phyloP scores from a whole-genome alignment of 2,888 invertebrate genomes.

The Frankliniella intonsa region DNA sequence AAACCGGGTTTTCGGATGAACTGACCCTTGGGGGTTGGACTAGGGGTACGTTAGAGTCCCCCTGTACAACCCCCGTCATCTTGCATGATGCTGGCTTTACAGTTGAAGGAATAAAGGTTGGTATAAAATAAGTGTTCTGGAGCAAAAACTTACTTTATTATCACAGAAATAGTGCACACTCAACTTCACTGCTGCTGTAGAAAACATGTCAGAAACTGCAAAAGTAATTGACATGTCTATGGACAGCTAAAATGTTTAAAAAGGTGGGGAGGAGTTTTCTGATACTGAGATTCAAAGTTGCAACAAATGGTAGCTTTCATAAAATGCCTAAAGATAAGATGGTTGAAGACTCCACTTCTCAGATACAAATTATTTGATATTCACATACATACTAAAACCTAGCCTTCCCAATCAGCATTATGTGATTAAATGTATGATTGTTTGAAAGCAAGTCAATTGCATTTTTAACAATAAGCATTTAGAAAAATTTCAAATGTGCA shows the following conservation, averaged over 20 bases:
- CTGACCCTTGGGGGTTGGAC: too few species aligned
- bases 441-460: too few species aligned
- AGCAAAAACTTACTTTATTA: background rate
- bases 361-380: too few species aligned
- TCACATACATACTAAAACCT: too few species aligned
- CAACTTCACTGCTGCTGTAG: background rate
- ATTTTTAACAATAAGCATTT: too few species aligned
- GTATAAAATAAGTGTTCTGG: background rate
- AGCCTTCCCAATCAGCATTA: too few species aligned
- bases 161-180: background rate
- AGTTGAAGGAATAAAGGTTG: background rate
- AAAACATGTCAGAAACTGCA: background rate
- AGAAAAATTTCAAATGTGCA: too few species aligned
- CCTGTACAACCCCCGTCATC: background rate
- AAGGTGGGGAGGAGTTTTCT: background rate
- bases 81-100: background rate
- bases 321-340: background rate
- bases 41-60: too few species aligned
- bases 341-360: background rate
- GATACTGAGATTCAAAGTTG: background rate
- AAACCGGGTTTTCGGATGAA: too few species aligned
- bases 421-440: too few species aligned
- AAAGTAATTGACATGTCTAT: background rate
- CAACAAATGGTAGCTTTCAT: background rate
- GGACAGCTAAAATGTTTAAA: background rate